Evolutionary conservation across 1,140 invertebrate species (phyloP), one percentile per base, ranked within the genome.

Genomic region (Pseudomyrmex sp.): DNA sequence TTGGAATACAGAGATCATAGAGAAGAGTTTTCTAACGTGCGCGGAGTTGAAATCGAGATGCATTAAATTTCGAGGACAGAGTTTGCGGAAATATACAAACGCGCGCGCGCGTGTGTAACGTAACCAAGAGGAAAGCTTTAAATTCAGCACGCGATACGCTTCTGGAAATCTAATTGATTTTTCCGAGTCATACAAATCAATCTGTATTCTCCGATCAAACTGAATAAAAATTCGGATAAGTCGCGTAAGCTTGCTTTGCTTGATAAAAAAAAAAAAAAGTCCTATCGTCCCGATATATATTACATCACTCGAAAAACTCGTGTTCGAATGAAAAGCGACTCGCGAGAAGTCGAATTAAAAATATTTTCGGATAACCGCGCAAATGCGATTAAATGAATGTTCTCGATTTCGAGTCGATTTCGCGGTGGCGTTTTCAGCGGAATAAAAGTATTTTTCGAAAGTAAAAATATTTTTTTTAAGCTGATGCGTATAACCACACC

Each of bases 371-470:
- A 35, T 35, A 35, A 35, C 35, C 35, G 35, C 35, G 35, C 35
- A 35, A 35, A 35, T 35, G 35, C 5, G 35, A 35, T 35, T 35
- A 35, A 5, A 35, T 35, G 35, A 35, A 35, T 5, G 35, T 35
- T 5, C 35, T 35, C 20, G 4, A 54, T 35, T 70, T 48, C 68
- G 4, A 70, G 23, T 50, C 54, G 1, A 54, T 70, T 56, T 56
- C 50, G 35, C 35, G 2, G 50, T 26, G 7, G 20, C 4, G 18
- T n/a, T n/a, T 15, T 2, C 35, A 12, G 10, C 35, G 35, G 35
- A 35, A 26, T 79, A 44, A 79, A 70, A 18, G 59, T 13, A 77
- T 56, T 77, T 68, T 56, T 26, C 26, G n/a, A n/a, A n/a, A n/a
- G n/a, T n/a, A n/a, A n/a, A n/a, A n/a, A n/a, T n/a, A n/a, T n/a